Evolutionary conservation across 2,113 vertebrate species (phyloP).

Genomic region (Isurus oxyrinchus): DNA sequence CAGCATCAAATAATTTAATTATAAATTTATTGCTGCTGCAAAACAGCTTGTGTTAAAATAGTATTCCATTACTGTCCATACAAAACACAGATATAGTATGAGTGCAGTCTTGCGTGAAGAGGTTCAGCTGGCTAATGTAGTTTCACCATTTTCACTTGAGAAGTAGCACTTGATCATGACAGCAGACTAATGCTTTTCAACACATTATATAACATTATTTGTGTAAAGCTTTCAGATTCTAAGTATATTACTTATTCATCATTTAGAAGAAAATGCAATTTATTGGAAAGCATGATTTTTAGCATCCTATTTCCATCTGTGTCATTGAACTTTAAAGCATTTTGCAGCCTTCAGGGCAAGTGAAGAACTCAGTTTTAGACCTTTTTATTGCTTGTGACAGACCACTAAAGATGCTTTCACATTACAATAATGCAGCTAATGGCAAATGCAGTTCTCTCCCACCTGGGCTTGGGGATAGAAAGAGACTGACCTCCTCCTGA

Average conservation of each 20-base stretch:
- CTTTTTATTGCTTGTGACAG: neutral
- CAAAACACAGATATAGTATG: neutral
- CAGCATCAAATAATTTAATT: neutral
- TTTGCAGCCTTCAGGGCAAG: neutral
- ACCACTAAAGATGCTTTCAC: neutral
- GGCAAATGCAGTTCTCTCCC: neutral
- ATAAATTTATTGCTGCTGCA: neutral
- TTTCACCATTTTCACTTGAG: neutral
- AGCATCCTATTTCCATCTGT: neutral
- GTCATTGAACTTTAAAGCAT: neutral
- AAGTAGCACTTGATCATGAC: neutral
- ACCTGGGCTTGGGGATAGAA: neutral
- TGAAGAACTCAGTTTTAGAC: neutral
- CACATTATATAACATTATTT: conserved; percentile 19
- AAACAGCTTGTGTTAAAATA: neutral
- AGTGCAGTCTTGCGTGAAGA: neutral
- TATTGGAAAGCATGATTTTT: neutral
- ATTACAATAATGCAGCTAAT: neutral
- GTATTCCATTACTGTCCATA: neutral
- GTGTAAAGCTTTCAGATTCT: neutral
- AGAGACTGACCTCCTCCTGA: neutral
- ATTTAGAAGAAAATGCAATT: neutral
- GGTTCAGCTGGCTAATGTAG: conserved; percentile 15
- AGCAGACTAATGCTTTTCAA: neutral
- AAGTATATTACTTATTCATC: neutral